Percentiles rank a stretch among this genome's conserved stretches.
Conservation (phyloP, 2,113 vertebrate species). For the Campylorhamphus procurvoides region DNA sequence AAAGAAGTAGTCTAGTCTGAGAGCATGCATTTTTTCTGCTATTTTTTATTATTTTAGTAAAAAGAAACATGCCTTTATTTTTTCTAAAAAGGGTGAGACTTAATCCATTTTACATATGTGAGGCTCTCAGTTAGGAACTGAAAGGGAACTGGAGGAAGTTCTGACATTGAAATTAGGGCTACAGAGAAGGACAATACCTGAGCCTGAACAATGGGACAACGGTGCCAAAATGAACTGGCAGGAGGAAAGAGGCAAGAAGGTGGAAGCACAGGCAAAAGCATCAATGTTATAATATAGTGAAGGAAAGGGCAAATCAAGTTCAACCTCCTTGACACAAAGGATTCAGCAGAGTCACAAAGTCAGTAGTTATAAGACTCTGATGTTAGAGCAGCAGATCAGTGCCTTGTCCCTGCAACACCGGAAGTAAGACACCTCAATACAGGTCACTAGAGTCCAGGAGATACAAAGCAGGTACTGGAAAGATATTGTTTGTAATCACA, state of each 20-base stretch:
- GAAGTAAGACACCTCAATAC: background rate
- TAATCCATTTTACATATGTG: background rate
- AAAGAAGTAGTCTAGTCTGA: background rate
- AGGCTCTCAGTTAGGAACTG: background rate
- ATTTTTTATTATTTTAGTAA: background rate
- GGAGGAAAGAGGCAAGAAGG: background rate
- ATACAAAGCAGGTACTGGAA: background rate
- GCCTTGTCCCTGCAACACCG: background rate
- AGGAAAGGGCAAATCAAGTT: background rate
- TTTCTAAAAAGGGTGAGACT: background rate
- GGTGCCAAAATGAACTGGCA: background rate
- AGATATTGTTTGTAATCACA: background rate
- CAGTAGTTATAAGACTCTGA: background rate
- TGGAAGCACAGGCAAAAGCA: background rate
- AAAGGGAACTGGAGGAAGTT: background rate
- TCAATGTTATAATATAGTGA: background rate
- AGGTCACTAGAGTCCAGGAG: background rate
- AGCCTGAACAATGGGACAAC: background rate
- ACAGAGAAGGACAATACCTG: rapidly evolving
- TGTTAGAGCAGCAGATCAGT: background rate
- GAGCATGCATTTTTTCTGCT: background rate
- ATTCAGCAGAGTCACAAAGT: background rate
- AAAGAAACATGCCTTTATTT: background rate
- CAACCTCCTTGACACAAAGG: background rate
- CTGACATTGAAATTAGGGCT: background rate